These are phyloP conservation scores for Amyelois transitella DNA, from an alignment of 1,140 invertebrate genomes.

Conservation along the genomic window DNA sequence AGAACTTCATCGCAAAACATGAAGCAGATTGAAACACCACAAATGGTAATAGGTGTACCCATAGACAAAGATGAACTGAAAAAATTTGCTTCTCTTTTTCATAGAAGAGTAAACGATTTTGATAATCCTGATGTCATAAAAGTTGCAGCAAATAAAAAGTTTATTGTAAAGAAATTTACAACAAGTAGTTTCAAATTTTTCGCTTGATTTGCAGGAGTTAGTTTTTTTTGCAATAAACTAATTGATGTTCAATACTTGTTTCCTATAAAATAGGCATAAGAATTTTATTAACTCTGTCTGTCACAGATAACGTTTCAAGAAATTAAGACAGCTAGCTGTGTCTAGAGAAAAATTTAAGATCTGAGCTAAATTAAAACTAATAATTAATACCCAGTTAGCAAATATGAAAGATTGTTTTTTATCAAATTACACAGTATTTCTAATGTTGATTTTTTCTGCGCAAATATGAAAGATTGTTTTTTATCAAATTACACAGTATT, in stretches of 20 bases:
- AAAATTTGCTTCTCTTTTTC: conserved; percentile 34
- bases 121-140: conserved; percentile 16
- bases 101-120: conserved; percentile 24
- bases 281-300: not conserved
- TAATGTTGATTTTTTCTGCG: no score
- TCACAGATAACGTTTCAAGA: no score
- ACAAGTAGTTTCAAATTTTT: not conserved
- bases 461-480: no score
- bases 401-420: no score
- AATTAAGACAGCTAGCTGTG: no score
- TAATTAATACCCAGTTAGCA: no score
- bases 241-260: not conserved
- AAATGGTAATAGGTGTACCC: conserved; percentile 13
- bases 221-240: not conserved
- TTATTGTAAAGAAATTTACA: not conserved
- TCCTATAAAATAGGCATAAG: not conserved
- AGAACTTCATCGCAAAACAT: conserved; percentile 10
- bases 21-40: conserved; percentile 29
- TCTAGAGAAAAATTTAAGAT: no score
- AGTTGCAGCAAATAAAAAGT: not conserved
- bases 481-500: no score
- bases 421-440: no score
- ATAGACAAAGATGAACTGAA: conserved; percentile 32
- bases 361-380: no score
- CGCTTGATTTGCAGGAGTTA: not conserved